Percentiles rank a stretch among this genome's conserved stretches.
Conservation (phyloP, 2,113 vertebrate genomes). For the Psilopsiagon aurifrons region DNA sequence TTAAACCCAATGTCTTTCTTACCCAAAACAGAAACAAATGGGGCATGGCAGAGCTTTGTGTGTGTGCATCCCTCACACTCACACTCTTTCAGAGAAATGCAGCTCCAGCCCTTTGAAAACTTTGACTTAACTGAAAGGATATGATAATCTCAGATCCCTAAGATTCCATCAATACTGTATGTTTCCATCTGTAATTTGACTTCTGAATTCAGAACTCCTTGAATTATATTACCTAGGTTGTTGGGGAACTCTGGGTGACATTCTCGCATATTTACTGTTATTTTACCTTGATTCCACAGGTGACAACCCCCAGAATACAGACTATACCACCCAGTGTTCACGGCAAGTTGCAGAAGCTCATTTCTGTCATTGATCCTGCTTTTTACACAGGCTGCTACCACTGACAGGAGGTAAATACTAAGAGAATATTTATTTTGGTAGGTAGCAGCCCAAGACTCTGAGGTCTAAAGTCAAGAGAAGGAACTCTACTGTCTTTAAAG, state of each 20-base stretch:
- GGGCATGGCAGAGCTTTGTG: background rate
- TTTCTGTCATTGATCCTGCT: background rate
- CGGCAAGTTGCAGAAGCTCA: background rate
- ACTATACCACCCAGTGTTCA: background rate
- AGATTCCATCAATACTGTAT: background rate
- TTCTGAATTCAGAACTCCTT: background rate
- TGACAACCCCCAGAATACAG: background rate
- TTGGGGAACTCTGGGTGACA: background rate
- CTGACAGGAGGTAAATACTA: background rate
- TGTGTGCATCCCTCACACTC: background rate
- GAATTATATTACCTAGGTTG: background rate
- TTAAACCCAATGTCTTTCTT: conserved; percentile 48
- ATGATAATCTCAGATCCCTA: background rate
- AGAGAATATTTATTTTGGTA: background rate
- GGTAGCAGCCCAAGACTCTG: background rate
- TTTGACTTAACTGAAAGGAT: background rate
- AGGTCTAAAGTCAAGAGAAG: background rate
- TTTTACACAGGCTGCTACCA: background rate
- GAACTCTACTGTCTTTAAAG: background rate
- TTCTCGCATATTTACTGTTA: too few relatives aligned
- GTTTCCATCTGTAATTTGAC: background rate
- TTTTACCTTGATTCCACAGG: background rate
- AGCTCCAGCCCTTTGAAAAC: background rate
- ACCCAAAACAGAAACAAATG: conserved; percentile 52
- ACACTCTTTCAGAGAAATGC: background rate